These are phyloP conservation scores for Gymnosoma rotundatum DNA, from an alignment of 2,888 invertebrate species.

Conservation along the genomic window DNA sequence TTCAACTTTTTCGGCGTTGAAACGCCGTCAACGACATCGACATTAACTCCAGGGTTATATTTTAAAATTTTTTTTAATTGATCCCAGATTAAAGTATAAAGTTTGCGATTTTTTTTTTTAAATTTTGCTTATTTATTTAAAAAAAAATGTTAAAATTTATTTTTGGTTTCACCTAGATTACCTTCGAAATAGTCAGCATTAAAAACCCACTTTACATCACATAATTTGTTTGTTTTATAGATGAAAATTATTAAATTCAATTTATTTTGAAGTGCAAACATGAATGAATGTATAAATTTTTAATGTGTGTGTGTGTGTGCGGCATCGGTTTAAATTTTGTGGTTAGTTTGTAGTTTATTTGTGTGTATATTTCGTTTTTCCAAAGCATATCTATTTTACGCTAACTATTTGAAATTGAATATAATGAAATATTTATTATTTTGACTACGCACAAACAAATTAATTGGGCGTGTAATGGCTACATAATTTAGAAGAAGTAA, in stretches of 20 bases:
- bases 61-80: too few species aligned
- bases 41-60: too few species aligned
- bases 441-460: constrained; percentile 44
- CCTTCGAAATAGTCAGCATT: neutral
- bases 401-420: constrained; percentile 58
- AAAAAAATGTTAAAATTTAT: too few species aligned
- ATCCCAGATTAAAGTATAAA: too few species aligned
- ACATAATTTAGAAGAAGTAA: constrained; percentile 45
- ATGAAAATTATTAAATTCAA: constrained; percentile 9
- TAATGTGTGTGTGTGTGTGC: neutral
- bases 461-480: constrained; percentile 63
- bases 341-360: constrained; percentile 34
- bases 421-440: constrained; percentile 55
- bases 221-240: neutral
- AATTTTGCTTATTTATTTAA: too few species aligned
- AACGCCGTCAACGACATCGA: too few species aligned
- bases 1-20: too few species aligned
- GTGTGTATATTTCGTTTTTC: neutral
- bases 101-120: too few species aligned
- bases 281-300: too few species aligned
- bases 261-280: constrained; percentile 3
- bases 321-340: constrained; percentile 5
- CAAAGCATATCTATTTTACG: constrained; percentile 18
- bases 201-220: neutral
- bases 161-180: too few species aligned